Evolutionary conservation across 2,113 vertebrate species (phyloP).

Genomic region (Panurus biarmicus): DNA sequence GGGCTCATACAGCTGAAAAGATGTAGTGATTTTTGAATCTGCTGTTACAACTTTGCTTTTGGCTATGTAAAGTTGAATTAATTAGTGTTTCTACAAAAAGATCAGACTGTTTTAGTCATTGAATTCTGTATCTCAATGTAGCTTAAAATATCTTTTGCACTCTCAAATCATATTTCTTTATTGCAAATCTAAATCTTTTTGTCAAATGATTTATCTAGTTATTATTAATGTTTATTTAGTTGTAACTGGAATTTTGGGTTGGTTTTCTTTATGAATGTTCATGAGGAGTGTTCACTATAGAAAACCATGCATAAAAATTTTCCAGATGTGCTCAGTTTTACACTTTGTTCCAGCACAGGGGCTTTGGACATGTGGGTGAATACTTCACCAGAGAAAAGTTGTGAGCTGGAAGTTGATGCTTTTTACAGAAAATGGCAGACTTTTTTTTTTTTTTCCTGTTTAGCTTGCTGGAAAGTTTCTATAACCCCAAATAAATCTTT

Average conservation of each 20-base stretch:
- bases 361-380: background rate
- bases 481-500: background rate
- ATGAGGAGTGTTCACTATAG: background rate
- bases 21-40: background rate
- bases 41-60: background rate
- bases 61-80: background rate
- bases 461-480: background rate
- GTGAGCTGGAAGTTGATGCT: background rate
- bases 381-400: background rate
- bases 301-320: background rate
- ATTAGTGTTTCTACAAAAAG: background rate
- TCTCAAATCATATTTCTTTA: background rate
- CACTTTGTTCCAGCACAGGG: background rate
- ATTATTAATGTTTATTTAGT: background rate
- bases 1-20: background rate
- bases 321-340: background rate
- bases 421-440: background rate
- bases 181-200: background rate
- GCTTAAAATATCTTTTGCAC: background rate
- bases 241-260: background rate
- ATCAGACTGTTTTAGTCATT: background rate
- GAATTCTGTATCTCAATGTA: background rate
- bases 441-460: background rate
- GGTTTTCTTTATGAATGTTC: background rate
- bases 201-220: background rate